Base-by-base conservation (phyloP, 2,797 vertebrate genomes). In the Onychomys leucogaster region DNA sequence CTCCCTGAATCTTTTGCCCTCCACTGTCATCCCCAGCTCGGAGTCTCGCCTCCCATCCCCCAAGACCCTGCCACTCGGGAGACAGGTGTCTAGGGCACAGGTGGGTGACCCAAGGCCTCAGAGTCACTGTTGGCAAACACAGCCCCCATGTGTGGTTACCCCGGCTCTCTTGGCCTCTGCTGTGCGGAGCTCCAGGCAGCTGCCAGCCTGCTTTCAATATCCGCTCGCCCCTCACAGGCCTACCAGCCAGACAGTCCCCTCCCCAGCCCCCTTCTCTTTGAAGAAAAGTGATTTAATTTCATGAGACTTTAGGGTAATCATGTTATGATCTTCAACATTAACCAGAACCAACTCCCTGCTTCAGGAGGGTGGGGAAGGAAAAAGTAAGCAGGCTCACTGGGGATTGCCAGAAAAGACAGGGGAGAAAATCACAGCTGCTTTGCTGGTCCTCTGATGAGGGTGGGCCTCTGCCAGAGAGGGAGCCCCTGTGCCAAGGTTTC, bases 231-330 rank as follows among this genome's bases (percentile, higher is more conserved):
- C 97, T 98, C 97, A 94, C 98, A 0, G 98, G 96, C 99, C 98
- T 98, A 98, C 98, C 97, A 97, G 97, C 98, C 98, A 55, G 98
- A 95, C 96, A 89, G 97, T 98, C 97, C 97, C 96, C 96, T 12
- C 89, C 67, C 76, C 91, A 80, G 97, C 88, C 96, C 97, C 97
- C 98, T 98, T 94, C 76, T 97, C 99, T 99, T 99, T 99, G 99
- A 99, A 99, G 99, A 59, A 97, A 98, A 99, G 98, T 98, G 98
- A 99, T 98, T 99, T 98, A 95, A 99, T 98, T 98, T 99, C 98
- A 98, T 98, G 98, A 98, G 98, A 93, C 98, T 98, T 98, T 98
- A 52, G 97, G 90, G 96, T 98, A 98, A 98, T 98, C 98, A 98
- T 98, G 96, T 98, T 98, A 98, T 97, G 91, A 96, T 98, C 98